Percentiles rank a stretch among this genome's conserved stretches.
Evolutionary conservation across 2,797 vertebrate genomes (phyloP).

Genomic region (Rhinogobio ventralis): DNA sequence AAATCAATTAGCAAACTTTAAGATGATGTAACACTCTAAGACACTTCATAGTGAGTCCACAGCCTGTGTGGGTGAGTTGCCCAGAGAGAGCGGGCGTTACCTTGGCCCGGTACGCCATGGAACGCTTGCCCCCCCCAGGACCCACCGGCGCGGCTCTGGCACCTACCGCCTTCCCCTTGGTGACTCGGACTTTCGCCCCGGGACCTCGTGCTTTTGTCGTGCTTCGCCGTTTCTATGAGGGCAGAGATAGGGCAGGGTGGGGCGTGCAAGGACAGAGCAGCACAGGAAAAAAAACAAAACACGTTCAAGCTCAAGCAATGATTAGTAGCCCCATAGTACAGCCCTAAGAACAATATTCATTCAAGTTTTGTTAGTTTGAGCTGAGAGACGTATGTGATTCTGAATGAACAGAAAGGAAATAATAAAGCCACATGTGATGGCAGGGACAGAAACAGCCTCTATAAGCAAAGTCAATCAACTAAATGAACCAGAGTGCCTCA

Average conservation of each 20-base stretch:
- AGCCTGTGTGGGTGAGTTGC: slow-evolving; percentile 46
- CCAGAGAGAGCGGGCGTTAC: slow-evolving; percentile 68
- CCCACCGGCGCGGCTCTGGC: slow-evolving; percentile 67
- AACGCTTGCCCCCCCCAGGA: slow-evolving; percentile 74
- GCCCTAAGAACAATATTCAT: slow-evolving; percentile 1
- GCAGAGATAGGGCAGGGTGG: slow-evolving; percentile 34
- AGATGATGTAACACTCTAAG: background rate
- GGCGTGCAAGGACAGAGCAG: background rate
- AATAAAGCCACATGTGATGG: background rate
- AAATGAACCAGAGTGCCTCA: background rate
- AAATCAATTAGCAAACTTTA: background rate
- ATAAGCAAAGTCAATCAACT: background rate
- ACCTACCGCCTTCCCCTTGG: slow-evolving; percentile 74
- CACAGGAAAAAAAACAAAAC: slow-evolving; percentile 37
- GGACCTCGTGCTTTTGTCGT: slow-evolving; percentile 74
- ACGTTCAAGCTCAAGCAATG: slow-evolving; percentile 61
- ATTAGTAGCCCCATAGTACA: slow-evolving; percentile 59
- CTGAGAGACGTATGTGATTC: background rate
- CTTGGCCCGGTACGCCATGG: slow-evolving; percentile 83
- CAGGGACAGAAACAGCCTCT: slow-evolving; percentile 4
- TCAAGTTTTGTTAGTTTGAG: slow-evolving; percentile 44
- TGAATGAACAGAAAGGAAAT: background rate
- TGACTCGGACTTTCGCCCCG: slow-evolving; percentile 74
- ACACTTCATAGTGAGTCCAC: slow-evolving; percentile 32
- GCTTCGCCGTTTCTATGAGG: slow-evolving; percentile 77